These are phyloP conservation scores for Pyrochroa serraticornis DNA, from an alignment of 2,888 invertebrate species.

Conservation along the genomic window DNA sequence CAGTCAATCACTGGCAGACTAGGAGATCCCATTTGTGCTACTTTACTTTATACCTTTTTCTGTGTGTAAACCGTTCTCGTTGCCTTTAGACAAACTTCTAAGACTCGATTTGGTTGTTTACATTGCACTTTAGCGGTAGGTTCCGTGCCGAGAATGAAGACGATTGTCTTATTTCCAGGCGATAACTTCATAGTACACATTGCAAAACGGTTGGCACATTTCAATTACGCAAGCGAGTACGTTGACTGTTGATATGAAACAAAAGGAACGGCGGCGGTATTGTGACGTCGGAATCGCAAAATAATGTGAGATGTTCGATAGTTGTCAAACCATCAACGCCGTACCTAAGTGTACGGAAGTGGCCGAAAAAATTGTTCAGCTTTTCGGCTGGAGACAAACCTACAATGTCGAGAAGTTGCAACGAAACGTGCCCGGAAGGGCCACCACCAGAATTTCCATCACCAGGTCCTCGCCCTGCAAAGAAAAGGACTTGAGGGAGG, in stretches of 20 bases:
- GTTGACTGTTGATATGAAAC: conserved; percentile 1
- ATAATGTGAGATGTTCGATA: conserved; percentile 51
- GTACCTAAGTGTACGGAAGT: conserved; percentile 74
- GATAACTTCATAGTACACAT: no score
- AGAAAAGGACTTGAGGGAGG: conserved; percentile 19
- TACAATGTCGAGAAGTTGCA: conserved; percentile 81
- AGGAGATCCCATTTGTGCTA: no score
- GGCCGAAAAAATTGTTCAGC: conserved; percentile 76
- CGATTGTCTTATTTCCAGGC: no score
- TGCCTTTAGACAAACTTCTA: no score
- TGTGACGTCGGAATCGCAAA: background rate
- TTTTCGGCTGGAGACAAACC: conserved; percentile 81
- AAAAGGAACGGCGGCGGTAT: background rate
- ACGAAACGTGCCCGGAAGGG: conserved; percentile 62
- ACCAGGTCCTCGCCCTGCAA: conserved; percentile 52
- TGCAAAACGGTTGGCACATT: conserved; percentile 1
- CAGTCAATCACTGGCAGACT: no score
- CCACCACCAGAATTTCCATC: conserved; percentile 60
- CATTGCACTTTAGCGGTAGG: no score
- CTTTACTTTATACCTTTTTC: no score
- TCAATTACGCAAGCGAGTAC: conserved; percentile 6
- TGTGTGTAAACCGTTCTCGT: no score
- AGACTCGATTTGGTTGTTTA: no score
- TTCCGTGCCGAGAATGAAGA: no score
- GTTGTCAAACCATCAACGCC: conserved; percentile 46